Base-by-base conservation (phyloP, 2,888 invertebrate genomes). In the Perizoma affinitatum region DNA sequence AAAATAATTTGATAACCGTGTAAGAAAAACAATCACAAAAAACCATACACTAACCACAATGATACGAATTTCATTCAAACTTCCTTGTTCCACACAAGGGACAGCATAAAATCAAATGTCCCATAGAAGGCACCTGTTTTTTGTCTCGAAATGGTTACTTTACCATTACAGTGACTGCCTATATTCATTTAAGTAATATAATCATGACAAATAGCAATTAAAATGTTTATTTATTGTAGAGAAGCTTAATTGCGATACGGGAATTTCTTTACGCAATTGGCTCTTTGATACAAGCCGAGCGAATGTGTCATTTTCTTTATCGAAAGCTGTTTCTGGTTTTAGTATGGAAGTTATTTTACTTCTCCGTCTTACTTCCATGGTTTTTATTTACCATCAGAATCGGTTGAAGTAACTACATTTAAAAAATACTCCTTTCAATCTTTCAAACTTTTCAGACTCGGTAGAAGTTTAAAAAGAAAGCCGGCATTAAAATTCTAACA, bases 181-280 rank as follows among this genome's bases (percentile, higher is more conserved):
- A 36, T 44, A 49, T 53, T 52, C 38, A 72, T 81, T 86, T 73
- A 79, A 78, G 81, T 79, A 78, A 84, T 82, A 86, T 86, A 84
- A 87, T 87, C 79, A 72, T 72, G 74, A 72, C 72, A 79, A 80
- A 82, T 80, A 84, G 84, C 74, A 78, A 88, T 90, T 84, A 89
- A 88, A 83, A 76, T 65, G 76, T 74, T 66, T 82, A 81, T 90
- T 91, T 90, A 90, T 83, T 86, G 71, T 82, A 81, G 80, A 80
- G 80, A 79, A 79, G 78, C 76, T 84, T 82, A 84, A 86, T 85
- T 87, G 81, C 80, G 72, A 72, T 69, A 65, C 71, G 68, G 67
- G 69, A 70, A 78, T 73, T 80, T 82, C 84, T 84, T 81, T 76
- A 83, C 76, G 74, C 75, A 74, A 62, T 62, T 66, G 58, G 22